Base-by-base conservation (phyloP, 2,888 invertebrate genomes). In the Philhelius pedissequus region DNA sequence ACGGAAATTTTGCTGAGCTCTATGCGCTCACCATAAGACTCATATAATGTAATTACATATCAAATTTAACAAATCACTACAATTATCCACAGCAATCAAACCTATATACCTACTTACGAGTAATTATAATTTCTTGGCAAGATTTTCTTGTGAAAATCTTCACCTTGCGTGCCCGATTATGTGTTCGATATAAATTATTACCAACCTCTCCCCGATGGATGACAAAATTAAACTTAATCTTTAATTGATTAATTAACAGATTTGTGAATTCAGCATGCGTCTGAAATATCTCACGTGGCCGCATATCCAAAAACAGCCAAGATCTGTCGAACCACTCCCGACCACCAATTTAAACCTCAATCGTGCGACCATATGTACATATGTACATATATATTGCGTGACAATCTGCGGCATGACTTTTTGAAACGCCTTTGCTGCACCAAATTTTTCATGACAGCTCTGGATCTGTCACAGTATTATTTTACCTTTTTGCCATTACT, bases 231-330 rank as follows among this genome's bases (percentile, higher is more conserved):
- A 73, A 62, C 15, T 48, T n/a, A 13, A 66, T 60, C 66, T 56
- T 20, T 78, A 83, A 79, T 83, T 78, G 83, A 83, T 79, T 83
- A 83, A 83, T 83, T 83, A 83, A 40, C 78, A 71, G 78, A 83
- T 64, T 52, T 79, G 74, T 60, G 74, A 70, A 79, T 79, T 78
- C 83, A 70, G 27, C 64, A 64, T 69, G 60, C 78, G 71, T 68
- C 18, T 27, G 8, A 38, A n/a, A 18, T 62, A 43, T 30, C 60
- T 48, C 68, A 30, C 40, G 77, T 48, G 68, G 25, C 45, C 60
- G 62, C 69, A 76, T 68, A 15, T 69, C 77, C 54, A 40, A 45
- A 64, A 64, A 48, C 45, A 64, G 30, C 64, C 18, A 43, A 68
- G 58, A 77, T 54, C 50, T 25, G 22, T 13, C 18, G 0, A 48